phyloP scores from a whole-genome alignment of 1,140 invertebrate species.

The Tetramorium simillimum region DNA sequence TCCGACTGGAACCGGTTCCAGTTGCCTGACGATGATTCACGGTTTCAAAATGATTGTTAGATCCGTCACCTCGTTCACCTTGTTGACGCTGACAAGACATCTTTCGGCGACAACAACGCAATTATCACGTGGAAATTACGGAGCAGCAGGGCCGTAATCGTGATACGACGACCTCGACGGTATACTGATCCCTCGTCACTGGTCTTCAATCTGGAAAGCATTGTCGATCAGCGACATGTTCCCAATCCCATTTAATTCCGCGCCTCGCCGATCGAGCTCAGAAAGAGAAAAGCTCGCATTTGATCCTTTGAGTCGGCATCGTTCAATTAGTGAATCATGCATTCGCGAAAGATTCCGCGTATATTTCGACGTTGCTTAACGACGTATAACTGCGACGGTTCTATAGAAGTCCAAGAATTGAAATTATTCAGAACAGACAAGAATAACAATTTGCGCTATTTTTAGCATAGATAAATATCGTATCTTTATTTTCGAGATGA shows the following conservation, averaged over 20 bases:
- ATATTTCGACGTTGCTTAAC: neutral
- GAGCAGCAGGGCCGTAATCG: neutral
- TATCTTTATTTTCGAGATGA: neutral
- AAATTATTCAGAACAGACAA: neutral
- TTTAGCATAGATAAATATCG: neutral
- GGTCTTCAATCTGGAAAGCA: neutral
- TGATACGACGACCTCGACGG: conserved; percentile 14
- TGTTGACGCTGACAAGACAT: conserved; percentile 51
- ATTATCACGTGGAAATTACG: conserved; percentile 43
- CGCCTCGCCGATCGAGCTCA: neutral
- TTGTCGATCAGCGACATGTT: neutral
- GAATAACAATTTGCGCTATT: neutral
- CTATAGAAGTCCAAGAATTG: neutral
- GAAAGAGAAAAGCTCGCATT: neutral
- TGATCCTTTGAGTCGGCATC: neutral
- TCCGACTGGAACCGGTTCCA: conserved; percentile 65
- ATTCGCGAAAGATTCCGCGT: neutral
- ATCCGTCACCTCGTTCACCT: conserved; percentile 56
- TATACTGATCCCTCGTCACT: conserved; percentile 13
- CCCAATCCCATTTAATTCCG: neutral
- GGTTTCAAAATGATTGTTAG: conserved; percentile 66
- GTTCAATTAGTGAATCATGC: conserved; percentile 2
- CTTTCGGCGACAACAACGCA: conserved; percentile 60
- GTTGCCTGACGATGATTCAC: conserved; percentile 59
- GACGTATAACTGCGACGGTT: neutral